Base-by-base conservation (phyloP, 2,113 vertebrate species). In the Entomyzon cyanotis region DNA sequence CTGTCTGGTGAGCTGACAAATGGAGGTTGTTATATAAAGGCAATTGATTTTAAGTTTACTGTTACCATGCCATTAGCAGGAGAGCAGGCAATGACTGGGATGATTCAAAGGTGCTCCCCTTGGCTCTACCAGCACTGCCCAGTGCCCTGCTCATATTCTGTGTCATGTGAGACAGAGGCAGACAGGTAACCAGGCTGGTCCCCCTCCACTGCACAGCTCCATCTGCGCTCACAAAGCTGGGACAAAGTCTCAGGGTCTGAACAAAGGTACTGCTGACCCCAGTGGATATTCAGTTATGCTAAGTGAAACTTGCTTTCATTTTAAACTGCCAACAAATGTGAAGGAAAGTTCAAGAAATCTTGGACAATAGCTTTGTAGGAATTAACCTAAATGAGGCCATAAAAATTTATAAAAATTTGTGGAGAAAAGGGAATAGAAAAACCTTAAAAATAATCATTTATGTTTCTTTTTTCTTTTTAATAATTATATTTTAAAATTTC, bases 251-350 rank as follows among this genome's bases (percentile, higher is more conserved):
- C n/a, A 8, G 19, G 15, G 11, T 31, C 74, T 49, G 33, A 89
- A 76, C 0, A 0, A 52, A 58, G 22, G 41, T 56, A 5, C 35
- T n/a, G 52, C 52, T 91, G 69, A 68, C 4, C 16, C 8, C 2
- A 1, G 20, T 27, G 37, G 33, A 35, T 42, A 11, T 58, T 64
- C 28, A 31, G 31, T 41, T 49, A 23, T 33, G 22, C 46, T 8
- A 7, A 81, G 31, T 20, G 31, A n/a, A 7, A 3, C 7, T 68
- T 0, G 0, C 24, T 62, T 90, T 52, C 31, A 9, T 55, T 64
- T 78, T 28, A 35, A 62, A 80, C 30, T 55, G 50, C 15, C 41
- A 69, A 16, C 2, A 68, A 76, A 89, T 3, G 1, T 14, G 37
- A 68, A 63, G 25, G 12, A 65, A 89, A 65, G 42, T 39, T 56